phyloP scores from a whole-genome alignment of 1,140 invertebrate genomes.

The Trachymyrmex septentrionalis region DNA sequence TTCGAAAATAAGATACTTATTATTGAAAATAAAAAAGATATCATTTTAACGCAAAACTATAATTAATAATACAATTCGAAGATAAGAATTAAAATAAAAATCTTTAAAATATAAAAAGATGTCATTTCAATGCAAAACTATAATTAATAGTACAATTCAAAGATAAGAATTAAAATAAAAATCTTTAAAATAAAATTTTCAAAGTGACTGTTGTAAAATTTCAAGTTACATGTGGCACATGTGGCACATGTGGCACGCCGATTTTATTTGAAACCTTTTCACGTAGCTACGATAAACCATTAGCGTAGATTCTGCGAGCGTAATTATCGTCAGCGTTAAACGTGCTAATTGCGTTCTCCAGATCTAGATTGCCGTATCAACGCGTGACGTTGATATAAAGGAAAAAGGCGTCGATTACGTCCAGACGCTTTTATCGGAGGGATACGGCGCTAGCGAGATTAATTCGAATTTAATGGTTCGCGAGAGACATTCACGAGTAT shows the following conservation, averaged over 20 bases:
- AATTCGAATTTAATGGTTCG: conserved; percentile 26
- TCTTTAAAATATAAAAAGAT: neutral
- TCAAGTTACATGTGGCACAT: neutral
- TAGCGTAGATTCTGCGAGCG: conserved; percentile 20
- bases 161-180: neutral
- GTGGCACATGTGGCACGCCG: neutral
- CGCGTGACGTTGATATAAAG: neutral
- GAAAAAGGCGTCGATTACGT: conserved; percentile 11
- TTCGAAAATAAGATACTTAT: neutral
- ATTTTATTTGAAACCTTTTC: neutral
- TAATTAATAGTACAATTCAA: neutral
- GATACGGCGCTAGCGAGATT: conserved; percentile 10
- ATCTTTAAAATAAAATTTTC: neutral
- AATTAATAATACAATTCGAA: neutral
- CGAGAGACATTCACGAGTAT: conserved; percentile 9
- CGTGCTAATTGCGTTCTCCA: conserved; percentile 44
- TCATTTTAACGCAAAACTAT: neutral
- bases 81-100: neutral
- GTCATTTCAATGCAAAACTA: too few relatives aligned
- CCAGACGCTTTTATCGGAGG: conserved; percentile 40
- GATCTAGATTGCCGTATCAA: conserved; percentile 43
- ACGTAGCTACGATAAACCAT: conserved; percentile 18
- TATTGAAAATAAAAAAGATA: neutral
- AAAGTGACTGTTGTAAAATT: neutral
- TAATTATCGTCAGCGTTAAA: conserved; percentile 38